Conservation (phyloP, 2,113 vertebrate genomes). For the Ictalurus punctatus region DNA sequence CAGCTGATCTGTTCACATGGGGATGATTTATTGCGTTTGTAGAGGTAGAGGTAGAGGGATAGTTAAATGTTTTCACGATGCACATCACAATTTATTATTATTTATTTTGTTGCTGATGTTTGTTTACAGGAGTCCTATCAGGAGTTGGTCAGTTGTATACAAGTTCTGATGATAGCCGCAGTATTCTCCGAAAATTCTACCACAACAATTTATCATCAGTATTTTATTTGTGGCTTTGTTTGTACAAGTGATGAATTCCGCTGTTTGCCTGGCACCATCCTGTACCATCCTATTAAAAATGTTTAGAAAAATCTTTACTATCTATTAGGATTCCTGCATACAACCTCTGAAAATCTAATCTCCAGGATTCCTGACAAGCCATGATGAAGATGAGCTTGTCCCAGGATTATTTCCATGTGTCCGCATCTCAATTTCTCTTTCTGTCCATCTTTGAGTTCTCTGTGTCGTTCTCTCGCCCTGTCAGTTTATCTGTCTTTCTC, state of each 20-base stretch:
- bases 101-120: not conserved
- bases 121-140: not conserved
- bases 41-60: not conserved
- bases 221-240: not conserved
- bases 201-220: not conserved
- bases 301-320: not conserved
- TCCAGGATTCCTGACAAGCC: constrained; percentile 11
- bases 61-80: not conserved
- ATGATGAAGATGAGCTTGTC: constrained; percentile 44
- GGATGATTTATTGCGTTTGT: not conserved
- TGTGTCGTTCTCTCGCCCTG: not conserved
- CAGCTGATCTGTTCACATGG: not conserved
- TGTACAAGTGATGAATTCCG: not conserved
- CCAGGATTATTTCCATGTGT: constrained; percentile 47
- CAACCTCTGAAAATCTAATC: not conserved
- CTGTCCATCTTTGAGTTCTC: not conserved
- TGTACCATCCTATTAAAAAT: not conserved
- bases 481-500: not conserved
- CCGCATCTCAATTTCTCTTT: not conserved
- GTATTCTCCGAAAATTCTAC: not conserved
- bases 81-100: not conserved
- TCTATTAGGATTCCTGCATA: not conserved
- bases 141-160: not conserved
- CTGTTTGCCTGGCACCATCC: not conserved
- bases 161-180: not conserved